Conservation (phyloP, 2,797 vertebrate genomes). For the Sylvia borin region DNA sequence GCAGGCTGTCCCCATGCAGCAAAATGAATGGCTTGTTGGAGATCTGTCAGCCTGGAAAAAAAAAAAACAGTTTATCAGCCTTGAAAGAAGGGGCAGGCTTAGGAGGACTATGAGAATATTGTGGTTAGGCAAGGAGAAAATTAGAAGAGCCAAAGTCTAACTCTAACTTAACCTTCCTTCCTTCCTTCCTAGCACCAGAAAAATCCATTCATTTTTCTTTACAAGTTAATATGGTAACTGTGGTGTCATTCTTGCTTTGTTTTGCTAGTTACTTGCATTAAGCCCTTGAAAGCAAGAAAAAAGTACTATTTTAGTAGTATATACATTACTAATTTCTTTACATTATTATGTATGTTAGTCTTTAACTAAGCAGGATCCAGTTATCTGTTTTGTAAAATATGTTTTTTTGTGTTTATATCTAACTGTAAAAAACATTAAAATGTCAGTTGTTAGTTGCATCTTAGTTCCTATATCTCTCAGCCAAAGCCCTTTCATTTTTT, state of each 20-base stretch:
- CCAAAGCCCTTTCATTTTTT: neutral
- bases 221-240: neutral
- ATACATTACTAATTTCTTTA: neutral
- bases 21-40: neutral
- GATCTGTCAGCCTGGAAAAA: neutral
- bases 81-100: neutral
- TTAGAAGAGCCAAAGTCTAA: neutral
- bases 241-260: neutral
- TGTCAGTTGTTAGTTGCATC: neutral
- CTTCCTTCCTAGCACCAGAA: neutral
- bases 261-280: neutral
- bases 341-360: neutral
- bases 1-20: neutral
- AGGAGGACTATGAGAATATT: neutral
- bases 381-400: slow-evolving; percentile 14
- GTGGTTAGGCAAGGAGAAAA: neutral
- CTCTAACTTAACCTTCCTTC: neutral
- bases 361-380: slow-evolving; percentile 16
- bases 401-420: slow-evolving; percentile 29
- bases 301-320: neutral
- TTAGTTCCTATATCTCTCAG: neutral
- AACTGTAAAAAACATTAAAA: slow-evolving; percentile 44
- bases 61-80: neutral
- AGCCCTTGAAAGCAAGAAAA: neutral
- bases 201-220: neutral